These are phyloP conservation scores for Drosophila quinaria DNA, from an alignment of 2,888 invertebrate genomes.

Conservation along the genomic window DNA sequence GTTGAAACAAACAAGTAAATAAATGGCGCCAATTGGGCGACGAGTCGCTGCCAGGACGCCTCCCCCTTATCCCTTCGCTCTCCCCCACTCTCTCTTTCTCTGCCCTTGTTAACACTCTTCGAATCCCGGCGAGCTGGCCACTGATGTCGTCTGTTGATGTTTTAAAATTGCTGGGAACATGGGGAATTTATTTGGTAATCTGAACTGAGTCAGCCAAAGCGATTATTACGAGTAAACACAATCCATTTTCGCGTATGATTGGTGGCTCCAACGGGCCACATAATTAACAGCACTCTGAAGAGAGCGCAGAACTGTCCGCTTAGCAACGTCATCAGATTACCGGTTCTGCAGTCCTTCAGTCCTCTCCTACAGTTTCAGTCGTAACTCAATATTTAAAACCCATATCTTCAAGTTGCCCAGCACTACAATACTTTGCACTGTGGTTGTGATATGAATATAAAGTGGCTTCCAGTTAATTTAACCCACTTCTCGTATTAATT, in stretches of 20 bases:
- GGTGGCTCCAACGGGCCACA: constrained; percentile 46
- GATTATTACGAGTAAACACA: constrained; percentile 79
- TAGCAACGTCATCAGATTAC: constrained; percentile 50
- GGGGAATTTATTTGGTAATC: constrained; percentile 72
- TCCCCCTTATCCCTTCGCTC: neutral
- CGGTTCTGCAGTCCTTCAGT: constrained; percentile 6
- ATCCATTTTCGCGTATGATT: constrained; percentile 80
- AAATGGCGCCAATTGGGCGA: constrained; percentile 81
- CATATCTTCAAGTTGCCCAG: constrained; percentile 68
- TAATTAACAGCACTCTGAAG: constrained; percentile 53
- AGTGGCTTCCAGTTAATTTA: neutral
- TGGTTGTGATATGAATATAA: neutral
- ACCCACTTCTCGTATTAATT: neutral
- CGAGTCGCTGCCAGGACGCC: constrained; percentile 29
- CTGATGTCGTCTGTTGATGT: constrained; percentile 59
- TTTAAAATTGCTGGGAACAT: constrained; percentile 65
- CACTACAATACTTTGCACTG: constrained; percentile 45
- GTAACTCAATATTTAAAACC: constrained; percentile 78
- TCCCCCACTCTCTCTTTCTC: neutral
- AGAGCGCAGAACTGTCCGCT: constrained; percentile 42
- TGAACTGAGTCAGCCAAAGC: constrained; percentile 77
- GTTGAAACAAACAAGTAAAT: constrained; percentile 81
- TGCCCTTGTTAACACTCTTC: neutral
- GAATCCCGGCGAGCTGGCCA: constrained; percentile 23
- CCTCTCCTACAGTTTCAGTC: constrained; percentile 11